A percentile compares a stretch with the other conserved stretches of the same genome.
Conservation (phyloP, 2,888 invertebrate species). For the Pandemis heparana region DNA sequence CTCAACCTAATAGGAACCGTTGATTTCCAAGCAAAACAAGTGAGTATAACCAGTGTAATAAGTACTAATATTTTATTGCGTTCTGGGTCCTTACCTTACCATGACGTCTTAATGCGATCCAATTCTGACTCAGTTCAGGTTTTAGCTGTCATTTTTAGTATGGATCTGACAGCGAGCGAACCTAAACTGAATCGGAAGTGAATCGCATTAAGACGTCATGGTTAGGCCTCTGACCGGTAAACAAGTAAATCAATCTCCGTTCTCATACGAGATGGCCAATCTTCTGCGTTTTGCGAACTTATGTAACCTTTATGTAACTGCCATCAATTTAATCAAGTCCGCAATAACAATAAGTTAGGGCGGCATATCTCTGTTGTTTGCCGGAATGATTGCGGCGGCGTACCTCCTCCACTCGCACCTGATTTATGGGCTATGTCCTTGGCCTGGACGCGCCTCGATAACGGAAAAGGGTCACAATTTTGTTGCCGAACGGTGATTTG, state of each 20-base stretch:
- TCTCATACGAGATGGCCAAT: neutral
- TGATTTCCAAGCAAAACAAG: too few relatives aligned
- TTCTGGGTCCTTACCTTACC: too few relatives aligned
- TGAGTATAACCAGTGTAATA: too few relatives aligned
- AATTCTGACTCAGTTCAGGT: too few relatives aligned
- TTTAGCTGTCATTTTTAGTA: too few relatives aligned
- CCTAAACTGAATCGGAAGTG: too few relatives aligned
- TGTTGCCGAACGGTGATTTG: neutral
- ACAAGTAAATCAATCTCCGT: neutral
- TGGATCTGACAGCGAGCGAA: too few relatives aligned
- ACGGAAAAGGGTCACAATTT: slow-evolving; percentile 1
- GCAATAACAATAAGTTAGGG: slow-evolving; percentile 16
- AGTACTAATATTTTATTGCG: too few relatives aligned
- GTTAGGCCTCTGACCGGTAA: slow-evolving; percentile 5
- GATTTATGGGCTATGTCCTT: slow-evolving; percentile 8
- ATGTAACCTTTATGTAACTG: slow-evolving; percentile 8
- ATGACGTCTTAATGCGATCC: too few relatives aligned
- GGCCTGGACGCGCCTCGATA: neutral
- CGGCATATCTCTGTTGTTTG: slow-evolving; percentile 3
- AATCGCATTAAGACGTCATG: too few relatives aligned
- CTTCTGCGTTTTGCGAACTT: neutral
- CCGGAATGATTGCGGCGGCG: neutral
- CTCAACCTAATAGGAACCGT: too few relatives aligned
- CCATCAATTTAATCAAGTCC: slow-evolving; percentile 3
- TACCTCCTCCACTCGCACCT: neutral